Evolutionary conservation across 2,888 invertebrate genomes (phyloP).

Genomic region (Tetrapedia diversipes): DNA sequence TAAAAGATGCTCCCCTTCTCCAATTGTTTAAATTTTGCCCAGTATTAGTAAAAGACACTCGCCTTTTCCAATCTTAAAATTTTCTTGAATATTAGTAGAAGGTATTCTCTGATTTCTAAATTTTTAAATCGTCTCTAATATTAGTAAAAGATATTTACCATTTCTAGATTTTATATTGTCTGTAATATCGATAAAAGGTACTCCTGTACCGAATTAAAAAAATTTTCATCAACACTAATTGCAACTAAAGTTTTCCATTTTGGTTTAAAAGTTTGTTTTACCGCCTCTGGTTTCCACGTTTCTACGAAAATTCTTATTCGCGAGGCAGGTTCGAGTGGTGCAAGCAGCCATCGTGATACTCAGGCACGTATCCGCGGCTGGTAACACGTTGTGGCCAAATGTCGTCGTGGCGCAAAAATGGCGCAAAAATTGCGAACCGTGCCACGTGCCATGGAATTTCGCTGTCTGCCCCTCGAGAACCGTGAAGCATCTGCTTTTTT

Average conservation of each 20-base stretch:
- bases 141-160: too few relatives aligned
- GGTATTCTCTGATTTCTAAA: too few relatives aligned
- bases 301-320: background rate
- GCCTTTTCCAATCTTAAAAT: too few relatives aligned
- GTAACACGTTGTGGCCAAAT: slow-evolving; percentile 53
- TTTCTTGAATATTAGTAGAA: too few relatives aligned
- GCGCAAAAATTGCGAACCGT: slow-evolving; percentile 28
- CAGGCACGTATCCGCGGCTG: slow-evolving; percentile 26
- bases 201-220: background rate
- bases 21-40: too few relatives aligned
- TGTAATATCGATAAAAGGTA: background rate
- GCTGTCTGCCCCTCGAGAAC: background rate
- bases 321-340: slow-evolving; percentile 23
- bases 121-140: too few relatives aligned
- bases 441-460: slow-evolving; percentile 30
- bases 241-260: too few relatives aligned
- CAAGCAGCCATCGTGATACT: slow-evolving; percentile 11
- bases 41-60: too few relatives aligned
- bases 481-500: background rate
- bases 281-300: background rate
- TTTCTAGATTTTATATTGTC: too few relatives aligned
- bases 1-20: too few relatives aligned
- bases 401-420: slow-evolving; percentile 26
- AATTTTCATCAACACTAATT: too few relatives aligned
- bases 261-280: too few relatives aligned